Base-by-base conservation (phyloP, 2,797 vertebrate species). In the Anguilla pacifica region DNA sequence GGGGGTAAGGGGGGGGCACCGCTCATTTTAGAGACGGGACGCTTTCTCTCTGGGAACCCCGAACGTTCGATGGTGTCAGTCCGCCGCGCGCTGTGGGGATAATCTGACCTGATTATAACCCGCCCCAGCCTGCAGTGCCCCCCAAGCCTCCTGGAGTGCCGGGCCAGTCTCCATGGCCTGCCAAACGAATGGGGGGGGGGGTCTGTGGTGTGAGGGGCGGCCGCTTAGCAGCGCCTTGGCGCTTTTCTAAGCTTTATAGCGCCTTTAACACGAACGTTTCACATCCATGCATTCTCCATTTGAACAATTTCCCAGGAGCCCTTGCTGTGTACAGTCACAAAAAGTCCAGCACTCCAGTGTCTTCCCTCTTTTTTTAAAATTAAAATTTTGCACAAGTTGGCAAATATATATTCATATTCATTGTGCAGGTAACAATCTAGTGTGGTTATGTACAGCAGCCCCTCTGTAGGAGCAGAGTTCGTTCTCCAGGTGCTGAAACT, bases 41-140 rank as follows among this genome's bases (percentile, higher is more conserved):
- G 35, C 72, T 77, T 39, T 31, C 72, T 77, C 35, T 39, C 6
- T 11, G 82, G 9, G 49, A 57, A 6, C 5, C 83, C 5, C 53
- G 0, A 84, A 31, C 10, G 25, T 84, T 31, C 83, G 49, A 57
- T 59, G 1, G 5, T 15, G 11, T 28, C 28, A 46, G 39, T 85
- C 17, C 11, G 31, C 39, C 28, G 0, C 28, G 9, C 49, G 35
- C 13, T 83, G 22, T 46, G 39, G 35, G 31, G 1, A 85, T 17
- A 46, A 28, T 67, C 84, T 67, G 51, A 67, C 84, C 59, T 4
- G 67, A 25, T 85, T 67, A 85, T 67, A 35, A 85, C 55, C 13
- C 9, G 1, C 35, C 35, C 57, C 35, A 1, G 28, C 57, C 31
- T 46, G 31, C 31, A 84, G 35, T 31, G 19, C 43, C 81, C 51